These are phyloP conservation scores for Eurytoma californica DNA, from an alignment of 2,888 invertebrate genomes.

Conservation along the genomic window DNA sequence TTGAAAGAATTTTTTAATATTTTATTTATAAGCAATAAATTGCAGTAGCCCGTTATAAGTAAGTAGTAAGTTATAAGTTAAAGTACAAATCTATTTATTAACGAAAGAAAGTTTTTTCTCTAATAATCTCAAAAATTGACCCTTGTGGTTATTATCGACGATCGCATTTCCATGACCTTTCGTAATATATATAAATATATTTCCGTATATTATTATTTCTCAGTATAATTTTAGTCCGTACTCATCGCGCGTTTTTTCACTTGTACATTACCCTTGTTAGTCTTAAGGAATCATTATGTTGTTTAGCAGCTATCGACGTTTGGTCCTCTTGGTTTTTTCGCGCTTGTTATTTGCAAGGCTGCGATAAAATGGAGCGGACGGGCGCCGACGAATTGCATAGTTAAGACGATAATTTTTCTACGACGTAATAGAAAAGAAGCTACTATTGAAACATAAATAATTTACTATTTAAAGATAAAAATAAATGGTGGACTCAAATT, in stretches of 20 bases:
- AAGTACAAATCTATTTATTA: constrained; percentile 49
- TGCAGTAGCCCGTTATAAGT: too few species aligned
- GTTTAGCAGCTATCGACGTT: constrained; percentile 45
- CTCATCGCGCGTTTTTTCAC: constrained; percentile 62
- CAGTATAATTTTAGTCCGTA: constrained; percentile 51
- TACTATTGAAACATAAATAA: constrained; percentile 27
- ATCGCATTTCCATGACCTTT: constrained; percentile 22
- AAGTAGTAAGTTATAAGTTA: constrained; percentile 35
- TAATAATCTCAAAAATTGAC: constrained; percentile 43
- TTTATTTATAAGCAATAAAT: constrained; percentile 37
- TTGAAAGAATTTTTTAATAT: constrained; percentile 36
- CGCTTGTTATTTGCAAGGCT: neutral
- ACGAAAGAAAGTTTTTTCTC: constrained; percentile 3
- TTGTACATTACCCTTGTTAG: constrained; percentile 65
- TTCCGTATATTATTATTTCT: constrained; percentile 43
- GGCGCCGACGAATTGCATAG: constrained; percentile 29
- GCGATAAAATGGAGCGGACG: constrained; percentile 24
- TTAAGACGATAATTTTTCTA: constrained; percentile 63
- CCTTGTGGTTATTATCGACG: constrained; percentile 27
- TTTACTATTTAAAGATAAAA: constrained; percentile 15
- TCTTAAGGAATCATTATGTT: constrained; percentile 60
- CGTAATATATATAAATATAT: constrained; percentile 39
- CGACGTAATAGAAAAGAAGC: constrained; percentile 52
- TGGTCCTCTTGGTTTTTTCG: constrained; percentile 24
- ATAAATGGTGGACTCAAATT: constrained; percentile 13